phyloP scores from a whole-genome alignment of 1,140 invertebrate species.

The Microplitis demolitor region DNA sequence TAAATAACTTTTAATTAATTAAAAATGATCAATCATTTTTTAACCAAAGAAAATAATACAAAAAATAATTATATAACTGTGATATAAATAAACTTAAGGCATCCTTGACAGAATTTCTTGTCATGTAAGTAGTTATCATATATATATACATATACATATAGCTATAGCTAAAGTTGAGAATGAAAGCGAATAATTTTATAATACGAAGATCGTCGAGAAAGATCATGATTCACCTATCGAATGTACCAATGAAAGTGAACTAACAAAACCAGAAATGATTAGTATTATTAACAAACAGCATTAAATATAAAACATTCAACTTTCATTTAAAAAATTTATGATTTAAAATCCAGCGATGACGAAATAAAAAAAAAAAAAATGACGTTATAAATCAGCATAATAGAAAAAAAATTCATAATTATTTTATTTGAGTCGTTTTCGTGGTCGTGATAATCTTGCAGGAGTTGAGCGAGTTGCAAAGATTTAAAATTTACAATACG shows the following conservation, averaged over 20 bases:
- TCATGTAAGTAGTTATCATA: background rate
- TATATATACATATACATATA: background rate
- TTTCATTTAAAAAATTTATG: background rate
- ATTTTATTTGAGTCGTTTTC: too few relatives aligned
- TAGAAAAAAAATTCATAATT: too few relatives aligned
- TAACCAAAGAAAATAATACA: too few relatives aligned
- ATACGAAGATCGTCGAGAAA: background rate
- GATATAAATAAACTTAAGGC: too few relatives aligned
- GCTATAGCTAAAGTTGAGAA: background rate
- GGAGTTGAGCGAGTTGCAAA: too few relatives aligned
- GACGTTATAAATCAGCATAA: too few relatives aligned
- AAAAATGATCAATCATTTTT: too few relatives aligned
- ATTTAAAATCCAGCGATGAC: too few relatives aligned
- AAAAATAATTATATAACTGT: too few relatives aligned
- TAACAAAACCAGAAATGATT: background rate
- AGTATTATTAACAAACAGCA: background rate
- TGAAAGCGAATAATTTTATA: background rate
- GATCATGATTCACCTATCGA: background rate
- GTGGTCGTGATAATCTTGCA: too few relatives aligned
- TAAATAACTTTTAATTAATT: too few relatives aligned
- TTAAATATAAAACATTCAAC: background rate
- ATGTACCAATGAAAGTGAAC: background rate
- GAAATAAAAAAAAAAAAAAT: too few relatives aligned
- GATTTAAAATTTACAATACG: background rate
- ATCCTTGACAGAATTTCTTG: background rate